These are phyloP conservation scores for Drosophila nr. fundita DNA, from an alignment of 2,888 invertebrate species.

Conservation along the genomic window DNA sequence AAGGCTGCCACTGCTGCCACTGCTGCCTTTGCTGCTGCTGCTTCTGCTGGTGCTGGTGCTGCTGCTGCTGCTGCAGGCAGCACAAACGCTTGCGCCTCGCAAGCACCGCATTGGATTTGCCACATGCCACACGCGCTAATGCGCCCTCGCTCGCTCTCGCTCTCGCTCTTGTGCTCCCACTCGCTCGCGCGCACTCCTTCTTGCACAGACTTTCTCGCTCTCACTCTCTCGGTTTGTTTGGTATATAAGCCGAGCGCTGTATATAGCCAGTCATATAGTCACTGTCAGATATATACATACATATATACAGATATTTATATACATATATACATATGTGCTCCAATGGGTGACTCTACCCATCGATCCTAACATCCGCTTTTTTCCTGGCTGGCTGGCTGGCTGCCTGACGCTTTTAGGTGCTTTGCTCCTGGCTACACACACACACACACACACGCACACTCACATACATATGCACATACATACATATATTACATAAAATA, in stretches of 20 bases:
- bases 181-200: conserved; percentile 6
- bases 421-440: conserved; percentile 31
- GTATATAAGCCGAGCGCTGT: conserved; percentile 27
- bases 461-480: not conserved
- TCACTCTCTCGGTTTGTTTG: conserved; percentile 17
- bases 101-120: conserved; percentile 46
- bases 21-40: conserved; percentile 31
- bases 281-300: not conserved
- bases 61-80: conserved; percentile 27
- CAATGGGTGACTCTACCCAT: conserved; percentile 15
- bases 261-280: conserved; percentile 3
- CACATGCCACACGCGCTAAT: conserved; percentile 14
- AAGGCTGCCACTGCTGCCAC: conserved; percentile 20
- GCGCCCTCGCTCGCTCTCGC: conserved; percentile 28
- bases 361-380: not conserved
- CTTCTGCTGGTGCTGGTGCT: conserved; percentile 24
- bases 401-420: conserved; percentile 18
- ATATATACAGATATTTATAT: not conserved
- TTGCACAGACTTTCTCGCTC: conserved; percentile 3
- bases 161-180: conserved; percentile 10
- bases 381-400: conserved; percentile 6
- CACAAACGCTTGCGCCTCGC: conserved; percentile 76
- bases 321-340: conserved; percentile 37
- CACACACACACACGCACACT: conserved; percentile 3
- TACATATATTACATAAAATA: conserved; percentile 73